Evolutionary conservation across 1,140 invertebrate genomes (phyloP).

Genomic region (Zaprionus inermis): DNA sequence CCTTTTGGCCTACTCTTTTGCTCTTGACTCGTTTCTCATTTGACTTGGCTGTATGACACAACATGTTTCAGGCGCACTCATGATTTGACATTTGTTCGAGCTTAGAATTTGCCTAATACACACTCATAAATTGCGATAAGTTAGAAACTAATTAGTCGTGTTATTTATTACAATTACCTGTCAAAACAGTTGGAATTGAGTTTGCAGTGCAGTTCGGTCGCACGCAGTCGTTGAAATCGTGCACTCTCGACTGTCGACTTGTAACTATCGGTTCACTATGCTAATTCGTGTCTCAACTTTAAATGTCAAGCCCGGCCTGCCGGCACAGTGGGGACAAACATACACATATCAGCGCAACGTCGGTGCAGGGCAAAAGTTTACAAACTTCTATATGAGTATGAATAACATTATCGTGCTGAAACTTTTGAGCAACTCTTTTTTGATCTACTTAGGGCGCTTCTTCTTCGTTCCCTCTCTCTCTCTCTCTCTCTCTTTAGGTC

Average conservation of each 20-base stretch:
- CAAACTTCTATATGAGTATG: constrained; percentile 3
- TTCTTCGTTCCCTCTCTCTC: not conserved
- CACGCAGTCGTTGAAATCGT: constrained; percentile 49
- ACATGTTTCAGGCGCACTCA: constrained; percentile 28
- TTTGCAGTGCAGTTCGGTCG: constrained; percentile 33
- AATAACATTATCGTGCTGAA: constrained; percentile 1
- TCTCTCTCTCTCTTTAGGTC: not conserved
- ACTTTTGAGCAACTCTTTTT: constrained; percentile 7
- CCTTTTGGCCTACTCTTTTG: too few relatives aligned
- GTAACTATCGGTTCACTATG: constrained; percentile 59
- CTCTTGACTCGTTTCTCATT: constrained; percentile 15
- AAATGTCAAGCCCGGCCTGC: constrained; percentile 67
- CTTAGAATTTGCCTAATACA: constrained; percentile 59
- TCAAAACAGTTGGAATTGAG: constrained; percentile 53
- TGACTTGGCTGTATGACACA: constrained; percentile 7
- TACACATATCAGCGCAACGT: not conserved
- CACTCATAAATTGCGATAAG: constrained; percentile 62
- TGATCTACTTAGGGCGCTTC: constrained; percentile 4
- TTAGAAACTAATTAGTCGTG: constrained; percentile 73
- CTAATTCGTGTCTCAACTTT: constrained; percentile 63
- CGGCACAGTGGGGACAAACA: constrained; percentile 50
- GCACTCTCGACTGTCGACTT: constrained; percentile 37
- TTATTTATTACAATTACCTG: constrained; percentile 82
- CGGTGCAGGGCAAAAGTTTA: not conserved
- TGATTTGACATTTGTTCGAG: constrained; percentile 28